Evolutionary conservation across 2,113 vertebrate species (phyloP), one percentile per base, ranked within the genome.

Genomic region (Dunckerocampus dactyliophorus): DNA sequence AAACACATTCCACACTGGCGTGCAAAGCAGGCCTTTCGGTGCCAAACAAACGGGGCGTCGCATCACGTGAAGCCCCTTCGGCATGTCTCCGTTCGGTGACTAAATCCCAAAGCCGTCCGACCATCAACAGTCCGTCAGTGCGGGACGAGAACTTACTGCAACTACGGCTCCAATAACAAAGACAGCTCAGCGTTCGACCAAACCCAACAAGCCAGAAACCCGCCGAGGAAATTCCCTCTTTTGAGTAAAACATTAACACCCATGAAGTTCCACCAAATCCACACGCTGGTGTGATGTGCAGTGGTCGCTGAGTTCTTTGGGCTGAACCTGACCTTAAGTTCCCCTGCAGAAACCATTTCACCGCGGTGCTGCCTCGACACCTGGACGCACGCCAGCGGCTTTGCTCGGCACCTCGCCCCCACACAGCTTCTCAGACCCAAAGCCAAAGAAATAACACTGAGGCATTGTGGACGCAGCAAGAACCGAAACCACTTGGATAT

Each of bases 321-420:
- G 62, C 59, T 63, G 20, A 59, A 70, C 63, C 67, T 83, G 81
- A 87, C 79, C 78, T 70, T 67, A 74, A 64, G 67, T 81, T 86
- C 65, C 74, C 72, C 71, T n/a, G 46, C 51, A 52, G 80, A 82
- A 79, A 50, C 19, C 63, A 62, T 76, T 80, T 69, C 43, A 24
- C 57, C 64, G 67, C 63, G 47, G 64, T 75, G 55, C 77, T 75
- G 74, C 62, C 74, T 74, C 75, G 74, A 77, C 55, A 76, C 68
- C 49, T 85, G 77, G 64, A 76, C 20, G 0, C 0, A 34, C 8
- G 55, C 85, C 85, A 82, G 69, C 17, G 39, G 75, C 82, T 79
- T 63, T 4, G 49, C 74, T 71, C 69, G 9, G 19, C 69, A 70
- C 75, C 6, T 34, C 63, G 65, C 75, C 82, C 74, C 79, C 76